These are phyloP conservation scores for Eretmochelys imbricata DNA, from an alignment of 2,113 vertebrate species.

Conservation along the genomic window DNA sequence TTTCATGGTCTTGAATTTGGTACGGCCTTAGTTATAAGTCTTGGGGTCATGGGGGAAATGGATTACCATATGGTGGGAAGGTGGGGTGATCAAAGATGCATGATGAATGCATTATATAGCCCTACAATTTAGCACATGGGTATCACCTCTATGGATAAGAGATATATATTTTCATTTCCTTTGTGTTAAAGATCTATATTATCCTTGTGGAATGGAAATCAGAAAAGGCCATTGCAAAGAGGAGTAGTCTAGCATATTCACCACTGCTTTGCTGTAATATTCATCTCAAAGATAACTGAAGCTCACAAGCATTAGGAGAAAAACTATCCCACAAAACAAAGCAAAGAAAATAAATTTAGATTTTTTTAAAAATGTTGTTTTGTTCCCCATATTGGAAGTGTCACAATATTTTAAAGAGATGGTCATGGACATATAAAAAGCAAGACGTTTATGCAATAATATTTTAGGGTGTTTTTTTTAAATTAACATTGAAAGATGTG, in stretches of 20 bases:
- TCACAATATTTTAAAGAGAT: not conserved
- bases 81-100: not conserved
- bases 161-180: slow-evolving; percentile 52
- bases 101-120: not conserved
- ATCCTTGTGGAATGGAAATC: not conserved
- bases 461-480: not conserved
- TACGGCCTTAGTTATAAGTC: not conserved
- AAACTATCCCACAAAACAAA: slow-evolving; percentile 8
- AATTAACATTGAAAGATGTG: not conserved
- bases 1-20: too few species aligned
- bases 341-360: not conserved
- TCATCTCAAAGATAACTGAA: not conserved
- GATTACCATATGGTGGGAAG: not conserved
- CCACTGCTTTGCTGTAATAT: slow-evolving; percentile 34
- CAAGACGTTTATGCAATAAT: not conserved
- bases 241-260: not conserved
- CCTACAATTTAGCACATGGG: not conserved
- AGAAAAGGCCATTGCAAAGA: not conserved
- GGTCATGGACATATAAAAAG: not conserved
- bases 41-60: not conserved
- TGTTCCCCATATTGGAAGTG: not conserved
- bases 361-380: not conserved
- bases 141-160: slow-evolving; percentile 18
- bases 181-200: not conserved
- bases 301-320: not conserved